These are phyloP conservation scores for Lophius americanus DNA, from an alignment of 2,797 vertebrate genomes.

Conservation along the genomic window DNA sequence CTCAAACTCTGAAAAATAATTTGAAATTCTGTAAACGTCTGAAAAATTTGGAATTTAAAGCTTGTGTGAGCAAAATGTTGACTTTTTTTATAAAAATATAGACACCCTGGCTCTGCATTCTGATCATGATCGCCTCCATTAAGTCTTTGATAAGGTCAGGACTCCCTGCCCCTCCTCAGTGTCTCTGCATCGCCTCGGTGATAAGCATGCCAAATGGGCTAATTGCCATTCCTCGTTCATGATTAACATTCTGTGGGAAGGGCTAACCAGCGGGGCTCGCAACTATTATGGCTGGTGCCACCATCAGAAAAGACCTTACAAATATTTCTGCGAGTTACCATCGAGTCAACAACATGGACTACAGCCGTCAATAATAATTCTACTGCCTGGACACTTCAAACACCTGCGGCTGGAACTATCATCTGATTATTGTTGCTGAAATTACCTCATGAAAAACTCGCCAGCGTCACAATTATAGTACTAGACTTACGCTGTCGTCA, in stretches of 20 bases:
- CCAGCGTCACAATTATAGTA: not conserved
- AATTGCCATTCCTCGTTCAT: conserved; percentile 66
- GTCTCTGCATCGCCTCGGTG: conserved; percentile 55
- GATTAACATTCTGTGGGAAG: conserved; percentile 60
- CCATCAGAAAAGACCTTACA: conserved; percentile 10
- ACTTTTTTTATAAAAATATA: not conserved
- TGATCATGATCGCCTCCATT: conserved; percentile 31
- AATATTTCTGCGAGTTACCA: conserved; percentile 10
- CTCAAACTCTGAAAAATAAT: too few species aligned
- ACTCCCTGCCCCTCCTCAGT: conserved; percentile 48
- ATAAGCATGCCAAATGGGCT: conserved; percentile 74
- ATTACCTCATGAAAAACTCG: not conserved
- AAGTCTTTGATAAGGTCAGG: conserved; percentile 79
- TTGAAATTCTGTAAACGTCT: too few species aligned
- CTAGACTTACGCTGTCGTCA: too few species aligned
- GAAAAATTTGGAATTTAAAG: not conserved
- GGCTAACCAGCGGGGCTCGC: conserved; percentile 14
- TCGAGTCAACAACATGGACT: not conserved
- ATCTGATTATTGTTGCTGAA: not conserved
- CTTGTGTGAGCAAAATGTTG: not conserved
- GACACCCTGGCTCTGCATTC: conserved; percentile 62
- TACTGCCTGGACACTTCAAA: too few species aligned
- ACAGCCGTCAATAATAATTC: not conserved
- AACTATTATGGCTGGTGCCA: conserved; percentile 25
- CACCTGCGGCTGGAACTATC: too few species aligned